A percentile compares a stretch with the other conserved stretches of the same genome.
These are phyloP conservation scores for Nesoenas mayeri DNA, from an alignment of 2,113 vertebrate species.

Conservation along the genomic window DNA sequence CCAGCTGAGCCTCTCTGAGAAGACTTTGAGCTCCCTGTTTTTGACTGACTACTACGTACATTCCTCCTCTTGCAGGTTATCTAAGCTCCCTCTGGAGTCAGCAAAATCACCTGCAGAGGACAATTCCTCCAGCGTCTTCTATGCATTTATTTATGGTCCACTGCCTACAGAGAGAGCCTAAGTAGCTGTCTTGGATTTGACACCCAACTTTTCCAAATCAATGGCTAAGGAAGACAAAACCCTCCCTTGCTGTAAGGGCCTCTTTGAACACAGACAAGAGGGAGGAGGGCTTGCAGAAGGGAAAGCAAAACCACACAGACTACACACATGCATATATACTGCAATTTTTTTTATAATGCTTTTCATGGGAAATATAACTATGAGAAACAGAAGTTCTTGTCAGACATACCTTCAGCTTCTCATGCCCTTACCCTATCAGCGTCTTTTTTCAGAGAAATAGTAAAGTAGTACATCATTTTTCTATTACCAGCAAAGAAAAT, in stretches of 20 bases:
- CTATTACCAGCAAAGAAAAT: neutral
- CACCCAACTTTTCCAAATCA: neutral
- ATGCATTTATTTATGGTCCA: neutral
- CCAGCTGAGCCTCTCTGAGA: neutral
- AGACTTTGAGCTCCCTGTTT: neutral
- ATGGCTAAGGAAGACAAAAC: neutral
- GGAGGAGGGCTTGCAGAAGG: neutral
- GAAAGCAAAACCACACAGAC: neutral
- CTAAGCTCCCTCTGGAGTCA: neutral
- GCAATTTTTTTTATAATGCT: neutral
- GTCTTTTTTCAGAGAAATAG: neutral
- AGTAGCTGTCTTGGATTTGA: neutral
- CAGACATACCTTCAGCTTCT: neutral
- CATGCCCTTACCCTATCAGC: neutral
- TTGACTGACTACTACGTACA: neutral
- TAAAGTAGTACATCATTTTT: neutral
- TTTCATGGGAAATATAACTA: neutral
- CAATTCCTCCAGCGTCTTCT: neutral
- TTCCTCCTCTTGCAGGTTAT: neutral
- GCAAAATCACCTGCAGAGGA: neutral
- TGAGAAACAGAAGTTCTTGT: neutral
- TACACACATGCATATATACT: neutral
- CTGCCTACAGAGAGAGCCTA: neutral
- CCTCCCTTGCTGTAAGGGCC: neutral
- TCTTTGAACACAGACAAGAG: neutral